Evolutionary conservation across 2,888 invertebrate species (phyloP), one percentile per base, ranked within the genome.

Genomic region (Rotaria magnacalcarata): DNA sequence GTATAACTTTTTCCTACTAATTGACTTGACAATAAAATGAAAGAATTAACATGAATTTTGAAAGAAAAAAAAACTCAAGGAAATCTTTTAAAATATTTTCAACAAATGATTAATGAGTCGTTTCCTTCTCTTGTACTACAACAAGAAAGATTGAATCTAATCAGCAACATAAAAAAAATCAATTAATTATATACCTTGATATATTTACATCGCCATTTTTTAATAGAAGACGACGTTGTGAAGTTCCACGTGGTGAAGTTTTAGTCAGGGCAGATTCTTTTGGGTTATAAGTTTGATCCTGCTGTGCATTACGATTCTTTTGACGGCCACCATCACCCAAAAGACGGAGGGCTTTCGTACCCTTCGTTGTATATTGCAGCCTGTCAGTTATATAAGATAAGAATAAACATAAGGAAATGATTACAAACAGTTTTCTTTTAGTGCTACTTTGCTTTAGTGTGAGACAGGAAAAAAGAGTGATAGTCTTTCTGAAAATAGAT

Each of bases 131-230:
- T 16, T 19, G 11, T 7, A 4, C 16, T 54, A 14, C 0, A 54
- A 11, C 5, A 54, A 16, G 52, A 16, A 54, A 16, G 52, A 16
- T 54, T 16, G 52, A 16, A 54, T 16, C 4, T 16, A 54, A 50
- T 11, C 16, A 54, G 1, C 11, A 54, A 16, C 7, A 19, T 19
- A 21, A 24, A 56, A 5, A 56, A 54, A 4, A 21, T 1, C 14
- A 56, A 6, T 56, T 19, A 56, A 56, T 56, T 19, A 24, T 2
- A 24, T 80, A 86, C 19, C 86, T 74, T 1, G 86, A 86, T 24
- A 86, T 86, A 41, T 86, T 86, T 24, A 86, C 85, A 16, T 86
- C 85, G 14, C 86, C 86, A 84, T 86, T 86, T 75, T 86, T 86
- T 3, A 86, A 80, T 50, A 86, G 74, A 24, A 86, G 56, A 34